Conservation (phyloP, 2,113 vertebrate species). For the Orientallactaga bullata region DNA sequence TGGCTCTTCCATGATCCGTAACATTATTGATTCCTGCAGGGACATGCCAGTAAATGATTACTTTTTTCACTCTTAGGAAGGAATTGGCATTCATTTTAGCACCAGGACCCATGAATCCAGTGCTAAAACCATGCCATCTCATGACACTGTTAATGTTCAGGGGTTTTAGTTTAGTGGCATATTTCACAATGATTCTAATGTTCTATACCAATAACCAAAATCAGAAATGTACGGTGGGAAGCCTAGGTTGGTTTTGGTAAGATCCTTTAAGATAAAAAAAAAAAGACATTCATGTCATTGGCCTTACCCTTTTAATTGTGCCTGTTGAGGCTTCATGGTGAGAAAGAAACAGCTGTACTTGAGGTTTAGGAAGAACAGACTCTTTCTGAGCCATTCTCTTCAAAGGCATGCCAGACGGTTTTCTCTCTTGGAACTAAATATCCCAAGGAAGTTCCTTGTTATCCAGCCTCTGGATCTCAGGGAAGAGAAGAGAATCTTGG, state of each 20-base stretch:
- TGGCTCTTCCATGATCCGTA: slow-evolving; percentile 36
- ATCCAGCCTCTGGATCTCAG: background rate
- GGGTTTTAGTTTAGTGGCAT: slow-evolving; percentile 43
- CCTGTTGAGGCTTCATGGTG: background rate
- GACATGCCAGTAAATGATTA: slow-evolving; percentile 62
- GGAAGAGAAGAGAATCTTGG: background rate
- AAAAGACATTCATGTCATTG: background rate
- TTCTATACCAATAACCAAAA: background rate
- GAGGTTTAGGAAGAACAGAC: background rate
- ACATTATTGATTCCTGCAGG: slow-evolving; percentile 68
- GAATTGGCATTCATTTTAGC: slow-evolving; percentile 51
- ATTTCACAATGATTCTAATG: slow-evolving; percentile 27
- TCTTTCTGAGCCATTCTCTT: slow-evolving; percentile 4
- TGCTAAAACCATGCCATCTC: slow-evolving; percentile 59
- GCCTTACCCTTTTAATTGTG: slow-evolving; percentile 34
- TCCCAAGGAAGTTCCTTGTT: background rate
- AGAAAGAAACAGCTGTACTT: background rate
- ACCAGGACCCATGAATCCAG: slow-evolving; percentile 9
- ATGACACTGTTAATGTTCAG: slow-evolving; percentile 65
- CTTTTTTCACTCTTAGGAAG: slow-evolving; percentile 42
- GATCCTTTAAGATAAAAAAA: background rate
- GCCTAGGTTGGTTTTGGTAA: background rate
- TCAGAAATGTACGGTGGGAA: background rate
- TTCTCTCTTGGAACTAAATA: background rate
- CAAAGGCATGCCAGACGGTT: background rate